These are phyloP conservation scores for Troglohyphantes excavatus DNA, from an alignment of 2,888 invertebrate species.

Conservation along the genomic window DNA sequence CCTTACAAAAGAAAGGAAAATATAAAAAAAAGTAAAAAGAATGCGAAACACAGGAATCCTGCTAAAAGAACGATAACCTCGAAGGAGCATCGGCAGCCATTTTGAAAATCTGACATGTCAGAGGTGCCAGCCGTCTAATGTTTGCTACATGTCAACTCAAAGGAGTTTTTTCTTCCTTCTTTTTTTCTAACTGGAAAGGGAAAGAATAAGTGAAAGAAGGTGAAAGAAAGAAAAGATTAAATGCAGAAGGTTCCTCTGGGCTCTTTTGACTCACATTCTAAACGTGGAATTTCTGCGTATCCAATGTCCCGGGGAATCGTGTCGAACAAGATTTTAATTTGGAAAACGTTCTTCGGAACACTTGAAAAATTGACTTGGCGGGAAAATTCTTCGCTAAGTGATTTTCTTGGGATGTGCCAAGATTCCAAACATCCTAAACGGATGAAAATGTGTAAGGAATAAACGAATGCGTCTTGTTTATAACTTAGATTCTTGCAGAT, in stretches of 20 bases:
- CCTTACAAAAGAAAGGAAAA: background rate
- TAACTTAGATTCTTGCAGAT: too few relatives aligned
- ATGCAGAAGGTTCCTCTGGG: conserved; percentile 1
- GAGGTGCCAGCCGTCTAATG: conserved; percentile 74
- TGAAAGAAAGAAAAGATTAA: background rate
- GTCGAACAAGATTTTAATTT: conserved; percentile 77
- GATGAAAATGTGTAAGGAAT: too few relatives aligned
- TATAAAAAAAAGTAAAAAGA: background rate
- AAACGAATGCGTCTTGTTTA: too few relatives aligned
- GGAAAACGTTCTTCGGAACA: conserved; percentile 55
- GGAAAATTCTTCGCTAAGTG: conserved; percentile 59
- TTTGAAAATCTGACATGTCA: conserved; percentile 56
- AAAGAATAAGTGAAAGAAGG: conserved; percentile 25
- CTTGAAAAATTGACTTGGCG: conserved; percentile 45
- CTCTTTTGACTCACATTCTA: background rate
- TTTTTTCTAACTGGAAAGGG: conserved; percentile 8
- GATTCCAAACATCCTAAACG: background rate
- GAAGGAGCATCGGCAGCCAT: conserved; percentile 60
- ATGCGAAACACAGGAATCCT: conserved; percentile 24
- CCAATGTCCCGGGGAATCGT: conserved; percentile 56
- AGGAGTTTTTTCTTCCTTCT: background rate
- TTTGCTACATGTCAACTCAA: conserved; percentile 68
- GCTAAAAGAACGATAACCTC: conserved; percentile 64
- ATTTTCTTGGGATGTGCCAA: conserved; percentile 56
- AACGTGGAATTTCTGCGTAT: conserved; percentile 38